Base-by-base conservation (phyloP, 2,888 invertebrate species). In the Mycalesis mineus region DNA sequence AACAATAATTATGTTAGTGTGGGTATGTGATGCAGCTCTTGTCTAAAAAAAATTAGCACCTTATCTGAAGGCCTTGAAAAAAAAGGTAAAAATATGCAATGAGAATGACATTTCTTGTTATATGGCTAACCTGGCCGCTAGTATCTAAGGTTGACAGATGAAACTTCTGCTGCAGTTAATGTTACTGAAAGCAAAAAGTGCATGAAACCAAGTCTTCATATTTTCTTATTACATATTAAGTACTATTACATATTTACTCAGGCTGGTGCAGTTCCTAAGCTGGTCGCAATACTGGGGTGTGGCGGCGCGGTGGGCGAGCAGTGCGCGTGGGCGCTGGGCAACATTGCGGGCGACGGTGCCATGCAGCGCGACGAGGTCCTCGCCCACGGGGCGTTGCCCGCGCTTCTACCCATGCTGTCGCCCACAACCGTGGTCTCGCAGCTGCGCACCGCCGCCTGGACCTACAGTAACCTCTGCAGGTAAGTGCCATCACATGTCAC, bases 311-410 rank as follows among this genome's bases (percentile, higher is more conserved):
- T 99, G 1, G 95, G 95, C 0, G 98, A 98, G 74, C 98, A 98
- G 80, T 94, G 97, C n/a, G 96, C 98, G 0, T 98, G 96, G 99
- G 98, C 98, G 0, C 88, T 98, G n/a, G 97, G 98, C 65, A 99
- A 99, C 85, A 97, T 99, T 69, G 98, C 98, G 7, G 98, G 98
- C 36, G 96, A 97, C 79, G 96, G 96, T 0, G 91, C 96, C 0
- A 84, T 82, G 11, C 92, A 96, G 0, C 91, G 99, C 45, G 98
- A 99, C 84, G 83, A 92, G 56, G 96, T 98, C 44, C 92, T 99
- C 7, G 76, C 80, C 0, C 82, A 91, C 59, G 94, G 94, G 13
- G 94, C 95, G 28, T 87, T 98, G 67, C 92, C 93, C 0, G 93
- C 94, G 5, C 82, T 98, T 13, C 75, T 96, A 47, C 85, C 90